These are phyloP conservation scores for Brachypalpus laphriformis DNA, from an alignment of 2,888 invertebrate genomes.

Conservation along the genomic window DNA sequence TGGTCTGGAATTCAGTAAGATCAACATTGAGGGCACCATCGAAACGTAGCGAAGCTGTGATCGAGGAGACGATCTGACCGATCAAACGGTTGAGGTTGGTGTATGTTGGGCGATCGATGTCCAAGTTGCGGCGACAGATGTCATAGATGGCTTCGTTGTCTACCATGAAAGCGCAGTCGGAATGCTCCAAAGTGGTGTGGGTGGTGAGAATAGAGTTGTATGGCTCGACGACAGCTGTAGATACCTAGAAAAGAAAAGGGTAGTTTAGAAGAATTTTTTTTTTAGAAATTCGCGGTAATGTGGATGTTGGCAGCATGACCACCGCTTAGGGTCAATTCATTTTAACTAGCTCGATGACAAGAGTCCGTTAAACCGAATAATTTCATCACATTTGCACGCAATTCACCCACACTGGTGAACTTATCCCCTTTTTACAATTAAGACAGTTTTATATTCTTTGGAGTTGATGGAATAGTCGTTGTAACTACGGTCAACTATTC, in stretches of 20 bases:
- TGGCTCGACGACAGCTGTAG: slow-evolving; percentile 92
- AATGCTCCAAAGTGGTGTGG: slow-evolving; percentile 93
- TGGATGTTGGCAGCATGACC: not conserved
- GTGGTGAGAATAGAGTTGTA: slow-evolving; percentile 97
- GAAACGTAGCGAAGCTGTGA: slow-evolving; percentile 95
- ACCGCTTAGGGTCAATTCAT: no score
- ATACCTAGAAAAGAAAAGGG: slow-evolving; percentile 85
- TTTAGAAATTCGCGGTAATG: no score
- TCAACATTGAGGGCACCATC: slow-evolving; percentile 97
- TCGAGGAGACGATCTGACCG: slow-evolving; percentile 95
- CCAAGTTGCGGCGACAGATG: slow-evolving; percentile 93
- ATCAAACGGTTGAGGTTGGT: slow-evolving; percentile 94
- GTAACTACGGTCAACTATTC: slow-evolving; percentile 11
- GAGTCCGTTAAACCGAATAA: not conserved
- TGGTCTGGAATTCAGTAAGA: slow-evolving; percentile 96
- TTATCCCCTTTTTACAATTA: not conserved
- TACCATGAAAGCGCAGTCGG: slow-evolving; percentile 96
- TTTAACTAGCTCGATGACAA: no score
- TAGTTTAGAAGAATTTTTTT: not conserved
- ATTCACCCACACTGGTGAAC: not conserved
- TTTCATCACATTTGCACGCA: not conserved
- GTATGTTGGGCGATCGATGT: slow-evolving; percentile 93
- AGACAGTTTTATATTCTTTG: not conserved
- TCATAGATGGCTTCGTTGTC: slow-evolving; percentile 95
- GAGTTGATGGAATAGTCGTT: not conserved